Evolutionary conservation across 2,113 vertebrate genomes (phyloP).

Genomic region (Sphaerodactylus townsendi): DNA sequence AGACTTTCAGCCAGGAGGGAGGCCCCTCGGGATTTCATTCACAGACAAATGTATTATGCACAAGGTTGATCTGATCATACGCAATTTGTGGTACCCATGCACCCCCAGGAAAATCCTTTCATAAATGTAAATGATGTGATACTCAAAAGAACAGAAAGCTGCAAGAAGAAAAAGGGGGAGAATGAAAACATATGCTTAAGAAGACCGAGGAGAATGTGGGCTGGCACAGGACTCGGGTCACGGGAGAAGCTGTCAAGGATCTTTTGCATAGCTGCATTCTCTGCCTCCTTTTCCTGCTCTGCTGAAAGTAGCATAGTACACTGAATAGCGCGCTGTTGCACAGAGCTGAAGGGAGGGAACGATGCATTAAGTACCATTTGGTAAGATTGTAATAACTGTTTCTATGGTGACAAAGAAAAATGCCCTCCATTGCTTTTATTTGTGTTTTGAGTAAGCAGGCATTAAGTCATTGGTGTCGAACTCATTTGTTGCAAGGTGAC

Average conservation of each 20-base stretch:
- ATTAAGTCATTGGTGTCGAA: no score
- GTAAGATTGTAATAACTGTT: slow-evolving; percentile 73
- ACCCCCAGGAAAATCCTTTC: slow-evolving; percentile 75
- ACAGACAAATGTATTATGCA: slow-evolving; percentile 79
- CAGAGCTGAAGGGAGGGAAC: slow-evolving; percentile 48
- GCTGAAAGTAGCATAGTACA: not conserved
- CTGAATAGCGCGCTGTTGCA: slow-evolving; percentile 46
- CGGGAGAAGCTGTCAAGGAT: not conserved
- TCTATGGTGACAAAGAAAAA: slow-evolving; percentile 71
- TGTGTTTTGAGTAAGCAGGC: slow-evolving; percentile 63
- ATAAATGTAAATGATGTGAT: slow-evolving; percentile 73
- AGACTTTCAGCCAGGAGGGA: slow-evolving; percentile 68
- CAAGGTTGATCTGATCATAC: slow-evolving; percentile 79
- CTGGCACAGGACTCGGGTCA: not conserved
- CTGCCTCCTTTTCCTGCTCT: slow-evolving; percentile 4
- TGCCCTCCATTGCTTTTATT: slow-evolving; percentile 64
- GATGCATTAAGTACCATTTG: slow-evolving; percentile 72
- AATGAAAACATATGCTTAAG: not conserved
- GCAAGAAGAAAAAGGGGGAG: slow-evolving; percentile 42
- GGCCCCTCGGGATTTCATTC: slow-evolving; percentile 73
- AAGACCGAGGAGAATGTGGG: slow-evolving; percentile 23
- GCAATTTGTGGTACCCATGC: slow-evolving; percentile 73
- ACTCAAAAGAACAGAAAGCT: slow-evolving; percentile 66
- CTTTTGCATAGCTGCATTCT: not conserved
- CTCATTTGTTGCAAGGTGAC: no score